Evolutionary conservation across 35 echinoderm and acorn worm genomes (phyloP).

Genomic region (Hemicentrotus pulcherrimus): DNA sequence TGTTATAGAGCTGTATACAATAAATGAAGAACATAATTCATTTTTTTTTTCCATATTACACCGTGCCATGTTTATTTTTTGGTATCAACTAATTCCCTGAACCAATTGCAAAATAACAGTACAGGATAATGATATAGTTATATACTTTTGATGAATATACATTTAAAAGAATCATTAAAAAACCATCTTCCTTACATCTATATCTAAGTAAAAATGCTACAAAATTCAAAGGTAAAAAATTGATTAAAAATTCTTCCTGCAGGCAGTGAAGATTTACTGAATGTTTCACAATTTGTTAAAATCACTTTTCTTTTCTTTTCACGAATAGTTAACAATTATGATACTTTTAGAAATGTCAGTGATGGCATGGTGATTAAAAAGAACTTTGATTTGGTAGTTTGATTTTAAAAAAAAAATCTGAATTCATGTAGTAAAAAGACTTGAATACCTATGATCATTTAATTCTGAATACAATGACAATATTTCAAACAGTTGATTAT

Average conservation of each 20-base stretch:
- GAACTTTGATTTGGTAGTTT: not conserved
- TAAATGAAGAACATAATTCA: not conserved
- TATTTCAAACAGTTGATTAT: not conserved
- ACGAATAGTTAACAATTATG: not conserved
- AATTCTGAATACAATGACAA: not conserved
- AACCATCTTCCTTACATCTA: not conserved
- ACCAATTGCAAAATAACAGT: not conserved
- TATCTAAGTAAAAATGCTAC: not conserved
- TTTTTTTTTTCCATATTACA: not conserved
- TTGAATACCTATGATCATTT: not conserved
- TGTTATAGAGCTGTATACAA: not conserved
- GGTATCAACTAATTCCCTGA: constrained; percentile 10
- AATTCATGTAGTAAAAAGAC: not conserved
- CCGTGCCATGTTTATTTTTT: not conserved
- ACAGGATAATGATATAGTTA: not conserved
- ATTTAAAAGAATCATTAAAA: not conserved
- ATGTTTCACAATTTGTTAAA: not conserved
- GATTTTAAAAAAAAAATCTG: not conserved
- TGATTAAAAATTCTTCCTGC: not conserved
- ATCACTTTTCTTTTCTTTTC: not conserved
- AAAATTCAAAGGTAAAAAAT: not conserved
- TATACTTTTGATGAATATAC: not conserved
- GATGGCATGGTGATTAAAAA: not conserved
- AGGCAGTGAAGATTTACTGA: not conserved
- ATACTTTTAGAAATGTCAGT: not conserved